These are phyloP conservation scores for Patella caerulea DNA, from an alignment of 2,888 invertebrate species.

Conservation along the genomic window DNA sequence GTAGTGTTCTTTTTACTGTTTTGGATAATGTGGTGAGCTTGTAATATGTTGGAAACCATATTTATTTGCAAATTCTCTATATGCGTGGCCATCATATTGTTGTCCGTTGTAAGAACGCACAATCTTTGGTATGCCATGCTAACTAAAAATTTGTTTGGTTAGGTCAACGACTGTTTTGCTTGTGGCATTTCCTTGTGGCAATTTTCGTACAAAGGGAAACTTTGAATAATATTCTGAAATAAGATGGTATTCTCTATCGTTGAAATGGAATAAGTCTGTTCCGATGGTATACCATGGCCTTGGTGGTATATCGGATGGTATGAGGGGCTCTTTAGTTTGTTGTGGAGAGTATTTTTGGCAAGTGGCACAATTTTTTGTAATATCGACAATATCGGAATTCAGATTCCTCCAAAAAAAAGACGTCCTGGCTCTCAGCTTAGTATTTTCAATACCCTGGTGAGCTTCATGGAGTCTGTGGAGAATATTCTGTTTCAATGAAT, in stretches of 20 bases:
- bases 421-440: conserved; percentile 15
- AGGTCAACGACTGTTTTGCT: background rate
- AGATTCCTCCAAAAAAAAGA: conserved; percentile 32
- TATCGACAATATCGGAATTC: conserved; percentile 27
- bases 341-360: conserved; percentile 18
- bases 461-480: conserved; percentile 16
- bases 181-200: conserved; percentile 10
- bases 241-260: no score
- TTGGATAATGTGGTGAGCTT: no score
- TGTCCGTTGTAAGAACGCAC: background rate
- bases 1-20: background rate
- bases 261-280: no score
- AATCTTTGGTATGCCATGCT: background rate
- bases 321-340: no score
- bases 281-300: no score
- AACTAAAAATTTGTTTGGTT: background rate
- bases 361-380: conserved; percentile 17
- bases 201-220: conserved; percentile 14
- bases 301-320: no score
- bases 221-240: conserved; percentile 25
- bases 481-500: background rate
- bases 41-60: no score
- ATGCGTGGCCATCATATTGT: background rate
- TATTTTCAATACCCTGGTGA: conserved; percentile 8
- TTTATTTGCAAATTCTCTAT: background rate